Evolutionary conservation across 1,140 invertebrate genomes (phyloP), one percentile per base, ranked within the genome.

Genomic region (Euura lappo): DNA sequence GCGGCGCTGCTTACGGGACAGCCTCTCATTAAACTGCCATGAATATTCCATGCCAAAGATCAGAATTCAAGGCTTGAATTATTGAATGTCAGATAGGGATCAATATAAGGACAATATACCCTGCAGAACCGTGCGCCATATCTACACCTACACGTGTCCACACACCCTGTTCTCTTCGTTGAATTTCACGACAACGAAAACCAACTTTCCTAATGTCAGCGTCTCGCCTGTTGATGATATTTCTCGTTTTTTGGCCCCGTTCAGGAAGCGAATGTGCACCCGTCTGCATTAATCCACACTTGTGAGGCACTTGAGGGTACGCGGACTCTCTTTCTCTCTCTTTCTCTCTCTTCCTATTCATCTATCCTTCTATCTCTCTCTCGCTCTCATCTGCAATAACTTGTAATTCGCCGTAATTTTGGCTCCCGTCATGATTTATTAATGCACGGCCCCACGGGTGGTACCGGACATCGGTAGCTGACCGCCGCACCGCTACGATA

Each of bases 381-480:
- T 28, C 28, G 28, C 28, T 28, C 28, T 28, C 28, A 28, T 28
- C 28, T 11, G 51, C 51, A 60, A 60, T 60, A 60, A 60, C 51
- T 60, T 60, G 51, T 60, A 60, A 60, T 60, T 60, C 51, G 51
- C 51, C 51, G 51, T 60, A 60, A 60, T 60, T 60, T 60, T 60
- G 51, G 51, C 51, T n/a, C 51, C 8, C 51, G 51, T 60, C 6
- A 60, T 60, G 51, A 60, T 60, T 60, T 60, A 60, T 60, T 60
- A 60, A 60, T n/a, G 51, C 51, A 28, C 51, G 51, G 10, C 51
- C 51, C 51, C 51, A n/a, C 51, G 51, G 51, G 51, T 60, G 51
- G 51, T 6, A n/a, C 8, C 6, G 51, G 10, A 60, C 51, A 51
- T 51, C 11, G 47, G 47, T 51, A 51, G 47, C 47, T 11, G 47